Evolutionary conservation across 2,797 vertebrate genomes (phyloP), one percentile per base, ranked within the genome.

Genomic region (Eulemur coronatus): DNA sequence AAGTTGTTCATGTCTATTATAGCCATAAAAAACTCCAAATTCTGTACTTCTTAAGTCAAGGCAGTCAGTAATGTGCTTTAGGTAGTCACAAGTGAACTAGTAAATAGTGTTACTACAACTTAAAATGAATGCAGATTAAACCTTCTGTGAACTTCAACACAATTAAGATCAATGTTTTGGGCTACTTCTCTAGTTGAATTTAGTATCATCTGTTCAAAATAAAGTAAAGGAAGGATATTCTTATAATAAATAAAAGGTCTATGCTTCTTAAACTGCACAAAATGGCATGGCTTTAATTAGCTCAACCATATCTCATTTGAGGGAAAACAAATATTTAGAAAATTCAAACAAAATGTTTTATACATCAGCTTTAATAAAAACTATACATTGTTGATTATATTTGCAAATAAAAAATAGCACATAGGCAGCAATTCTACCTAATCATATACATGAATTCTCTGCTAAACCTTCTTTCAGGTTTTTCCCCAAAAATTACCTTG

Each of bases 1-100:
- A 93, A 75, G n/a, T 87, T 94, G 89, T 87, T 78, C 38, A 48
- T 75, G 13, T 85, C 88, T 89, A 57, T 86, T 57, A 13, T 35
- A 82, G 43, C 28, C 30, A 46, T 52, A 11, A 67, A 87, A 95
- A 91, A 38, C 35, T 85, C 18, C 41, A 93, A 63, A 82, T 84
- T 91, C 33, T 69, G 2, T 59, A 78, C 79, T 94, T 93, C 67
- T 76, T 89, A 81, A 97, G 46, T 84, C 52, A 86, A 88, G 55
- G 10, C 18, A 69, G 13, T 75, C 13, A n/a, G 22, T 82, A 81
- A 91, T 91, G 75, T 70, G 46, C 24, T 94, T 20, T 38, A 63
- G 52, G 52, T 76, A 89, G 15, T 92, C 24, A 50, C 80, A 38
- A 73, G 52, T 75, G 48, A 75, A 81, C 28, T 82, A 72, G 33